A percentile compares a stretch with the other conserved stretches of the same genome.
phyloP scores from a whole-genome alignment of 2,888 invertebrate species.

The Zonitis immaculata region DNA sequence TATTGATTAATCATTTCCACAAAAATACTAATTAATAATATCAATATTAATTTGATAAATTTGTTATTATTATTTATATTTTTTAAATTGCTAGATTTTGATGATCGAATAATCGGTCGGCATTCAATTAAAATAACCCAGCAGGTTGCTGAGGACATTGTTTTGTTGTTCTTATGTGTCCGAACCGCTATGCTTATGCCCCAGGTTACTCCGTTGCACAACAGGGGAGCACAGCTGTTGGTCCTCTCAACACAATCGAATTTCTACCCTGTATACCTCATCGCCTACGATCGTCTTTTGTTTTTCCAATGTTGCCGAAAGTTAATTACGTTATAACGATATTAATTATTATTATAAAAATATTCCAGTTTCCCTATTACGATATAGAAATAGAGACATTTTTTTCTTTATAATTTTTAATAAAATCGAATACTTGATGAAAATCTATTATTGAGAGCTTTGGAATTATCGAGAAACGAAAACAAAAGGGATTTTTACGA shows the following conservation, averaged over 20 bases:
- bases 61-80: not conserved
- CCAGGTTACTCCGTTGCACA: slow-evolving; percentile 35
- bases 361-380: not conserved
- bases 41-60: not conserved
- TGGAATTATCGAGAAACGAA: too few relatives aligned
- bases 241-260: slow-evolving; percentile 37
- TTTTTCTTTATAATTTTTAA: too few relatives aligned
- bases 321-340: slow-evolving; percentile 15
- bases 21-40: not conserved
- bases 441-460: too few relatives aligned
- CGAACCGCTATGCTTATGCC: slow-evolving; percentile 32
- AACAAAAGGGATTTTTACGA: slow-evolving; percentile 3
- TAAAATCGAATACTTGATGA: too few relatives aligned
- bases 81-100: slow-evolving; percentile 13
- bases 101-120: slow-evolving; percentile 18
- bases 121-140: slow-evolving; percentile 41
- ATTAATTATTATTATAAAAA: not conserved
- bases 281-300: slow-evolving; percentile 34
- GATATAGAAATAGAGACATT: too few relatives aligned
- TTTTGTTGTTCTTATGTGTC: slow-evolving; percentile 41
- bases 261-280: slow-evolving; percentile 35
- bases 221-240: slow-evolving; percentile 43
- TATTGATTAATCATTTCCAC: not conserved
- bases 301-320: slow-evolving; percentile 30
- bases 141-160: slow-evolving; percentile 38